Evolutionary conservation across 2,113 vertebrate genomes (phyloP).

Genomic region (Labeo catla): DNA sequence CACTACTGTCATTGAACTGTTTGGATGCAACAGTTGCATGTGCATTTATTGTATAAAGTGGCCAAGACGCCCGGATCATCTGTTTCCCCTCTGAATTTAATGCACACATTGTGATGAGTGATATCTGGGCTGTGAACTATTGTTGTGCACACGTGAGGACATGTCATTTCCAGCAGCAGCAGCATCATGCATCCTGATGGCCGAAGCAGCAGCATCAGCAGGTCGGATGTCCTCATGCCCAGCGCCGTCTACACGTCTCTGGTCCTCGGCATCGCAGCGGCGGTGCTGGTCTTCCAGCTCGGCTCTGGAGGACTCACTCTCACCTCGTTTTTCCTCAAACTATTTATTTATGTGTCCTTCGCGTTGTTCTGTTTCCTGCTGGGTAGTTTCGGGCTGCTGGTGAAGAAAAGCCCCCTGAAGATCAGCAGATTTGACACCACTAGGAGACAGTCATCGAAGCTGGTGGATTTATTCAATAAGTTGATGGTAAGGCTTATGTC

Average conservation of each 20-base stretch:
- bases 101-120: conserved; percentile 45
- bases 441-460: conserved; percentile 60
- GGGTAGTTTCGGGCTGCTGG: conserved; percentile 73
- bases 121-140: conserved; percentile 42
- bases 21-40: conserved; percentile 3
- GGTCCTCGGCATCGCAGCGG: conserved; percentile 72
- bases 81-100: background rate
- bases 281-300: conserved; percentile 74
- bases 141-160: conserved; percentile 58
- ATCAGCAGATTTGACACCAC: conserved; percentile 69
- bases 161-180: conserved; percentile 67
- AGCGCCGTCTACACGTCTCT: conserved; percentile 68
- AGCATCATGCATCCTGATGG: conserved; percentile 65
- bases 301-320: conserved; percentile 74
- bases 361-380: conserved; percentile 77
- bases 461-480: conserved; percentile 71
- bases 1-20: background rate
- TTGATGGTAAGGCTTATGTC: conserved; percentile 72
- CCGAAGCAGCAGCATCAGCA: conserved; percentile 67
- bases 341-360: conserved; percentile 79
- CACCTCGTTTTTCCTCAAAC: conserved; percentile 78
- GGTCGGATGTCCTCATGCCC: conserved; percentile 67
- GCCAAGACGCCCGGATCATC: background rate
- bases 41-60: background rate
- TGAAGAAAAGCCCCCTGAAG: conserved; percentile 74